Evolutionary conservation across 2,113 vertebrate species (phyloP).

Genomic region (Misgurnus mizolepis): DNA sequence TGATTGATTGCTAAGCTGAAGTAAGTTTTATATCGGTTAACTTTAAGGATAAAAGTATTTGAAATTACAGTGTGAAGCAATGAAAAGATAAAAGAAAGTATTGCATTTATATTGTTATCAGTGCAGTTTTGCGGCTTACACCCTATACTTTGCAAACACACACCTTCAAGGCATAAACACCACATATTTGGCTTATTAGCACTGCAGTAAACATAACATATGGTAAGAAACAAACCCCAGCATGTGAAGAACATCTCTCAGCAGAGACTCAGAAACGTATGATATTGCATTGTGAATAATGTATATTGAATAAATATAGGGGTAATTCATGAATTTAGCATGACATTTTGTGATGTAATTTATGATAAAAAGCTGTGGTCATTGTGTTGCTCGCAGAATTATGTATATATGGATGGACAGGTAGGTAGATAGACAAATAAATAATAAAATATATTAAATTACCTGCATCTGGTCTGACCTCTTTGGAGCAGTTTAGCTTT

Average conservation of each 20-base stretch:
- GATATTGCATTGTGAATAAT: not conserved
- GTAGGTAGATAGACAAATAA: no score
- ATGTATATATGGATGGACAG: no score
- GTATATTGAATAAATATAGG: no score
- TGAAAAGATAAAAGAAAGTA: not conserved
- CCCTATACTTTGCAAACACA: not conserved
- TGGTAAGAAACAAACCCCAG: conserved; percentile 48
- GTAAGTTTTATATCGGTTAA: not conserved
- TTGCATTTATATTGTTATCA: not conserved
- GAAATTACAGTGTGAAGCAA: not conserved
- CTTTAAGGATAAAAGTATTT: not conserved
- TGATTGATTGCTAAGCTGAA: conserved; percentile 1
- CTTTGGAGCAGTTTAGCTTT: no score
- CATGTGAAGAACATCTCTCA: conserved; percentile 35
- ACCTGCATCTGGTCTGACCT: no score
- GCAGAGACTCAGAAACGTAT: conserved; percentile 16
- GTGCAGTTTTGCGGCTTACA: not conserved
- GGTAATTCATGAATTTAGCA: no score
- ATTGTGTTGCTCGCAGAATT: no score
- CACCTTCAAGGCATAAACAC: conserved; percentile 1
- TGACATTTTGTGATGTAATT: no score
- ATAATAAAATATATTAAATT: no score
- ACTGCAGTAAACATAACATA: conserved; percentile 39
- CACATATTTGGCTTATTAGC: conserved; percentile 19
- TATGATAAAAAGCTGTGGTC: no score